These are phyloP conservation scores for Alosa sapidissima DNA, from an alignment of 2,797 vertebrate genomes.

Conservation along the genomic window DNA sequence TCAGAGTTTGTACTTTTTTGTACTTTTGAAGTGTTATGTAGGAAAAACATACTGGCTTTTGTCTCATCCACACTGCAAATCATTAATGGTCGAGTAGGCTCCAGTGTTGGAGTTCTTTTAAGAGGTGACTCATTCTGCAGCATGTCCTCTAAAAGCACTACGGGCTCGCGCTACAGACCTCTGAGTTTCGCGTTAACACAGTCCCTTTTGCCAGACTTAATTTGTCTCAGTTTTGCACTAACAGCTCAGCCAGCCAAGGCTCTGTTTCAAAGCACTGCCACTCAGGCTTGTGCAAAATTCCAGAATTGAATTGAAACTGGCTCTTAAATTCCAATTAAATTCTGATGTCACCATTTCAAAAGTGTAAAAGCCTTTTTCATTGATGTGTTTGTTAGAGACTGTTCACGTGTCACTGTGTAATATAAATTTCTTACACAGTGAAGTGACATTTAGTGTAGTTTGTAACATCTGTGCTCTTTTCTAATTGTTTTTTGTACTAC, in stretches of 20 bases:
- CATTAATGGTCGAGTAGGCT: not conserved
- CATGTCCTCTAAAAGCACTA: not conserved
- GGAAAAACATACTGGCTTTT: not conserved
- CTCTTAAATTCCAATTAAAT: no score
- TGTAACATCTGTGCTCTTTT: not conserved
- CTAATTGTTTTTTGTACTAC: not conserved
- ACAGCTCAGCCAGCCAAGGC: not conserved
- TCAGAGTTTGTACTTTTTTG: not conserved
- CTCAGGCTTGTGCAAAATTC: no score
- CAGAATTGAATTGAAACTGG: no score
- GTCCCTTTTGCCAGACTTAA: not conserved
- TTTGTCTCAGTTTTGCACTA: not conserved
- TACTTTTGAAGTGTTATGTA: not conserved
- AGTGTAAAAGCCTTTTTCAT: not conserved
- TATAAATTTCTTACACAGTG: no score
- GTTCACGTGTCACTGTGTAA: not conserved
- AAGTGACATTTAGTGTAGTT: no score
- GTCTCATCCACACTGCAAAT: not conserved
- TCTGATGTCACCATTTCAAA: not conserved
- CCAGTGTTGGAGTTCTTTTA: not conserved
- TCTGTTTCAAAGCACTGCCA: not conserved
- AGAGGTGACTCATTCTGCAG: slow-evolving; percentile 11
- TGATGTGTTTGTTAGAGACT: not conserved
- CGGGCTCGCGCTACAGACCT: not conserved
- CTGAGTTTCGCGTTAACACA: not conserved